phyloP scores from a whole-genome alignment of 2,888 invertebrate genomes.

The Cryptosula pallasiana region DNA sequence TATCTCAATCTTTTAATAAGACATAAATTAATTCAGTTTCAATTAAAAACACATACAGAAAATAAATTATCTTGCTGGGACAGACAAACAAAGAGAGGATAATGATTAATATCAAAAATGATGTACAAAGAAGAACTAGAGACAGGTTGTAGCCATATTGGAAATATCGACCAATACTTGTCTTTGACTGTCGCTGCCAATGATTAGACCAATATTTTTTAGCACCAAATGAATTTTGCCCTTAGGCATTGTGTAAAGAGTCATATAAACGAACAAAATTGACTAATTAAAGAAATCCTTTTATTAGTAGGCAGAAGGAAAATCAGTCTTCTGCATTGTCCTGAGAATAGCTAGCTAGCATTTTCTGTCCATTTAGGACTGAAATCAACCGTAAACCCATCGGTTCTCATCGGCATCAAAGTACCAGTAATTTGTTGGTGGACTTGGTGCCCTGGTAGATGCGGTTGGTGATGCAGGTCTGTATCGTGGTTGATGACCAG shows the following conservation, averaged over 20 bases:
- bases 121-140: neutral
- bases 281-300: no score
- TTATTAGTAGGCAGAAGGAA: no score
- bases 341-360: no score
- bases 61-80: neutral
- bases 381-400: conserved; percentile 3
- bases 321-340: no score
- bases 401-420: neutral
- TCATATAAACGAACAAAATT: no score
- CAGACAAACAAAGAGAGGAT: neutral
- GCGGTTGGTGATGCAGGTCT: neutral
- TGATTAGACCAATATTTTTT: neutral
- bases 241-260: neutral
- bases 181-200: neutral
- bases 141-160: neutral
- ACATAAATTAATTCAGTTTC: no score
- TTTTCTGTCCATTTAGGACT: no score
- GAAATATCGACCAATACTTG: neutral
- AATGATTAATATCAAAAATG: neutral
- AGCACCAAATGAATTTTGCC: neutral
- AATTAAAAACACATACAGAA: no score
- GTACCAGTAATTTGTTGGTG: neutral
- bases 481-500: neutral
- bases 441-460: neutral
- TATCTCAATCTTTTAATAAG: no score